Conservation (phyloP, 2,888 invertebrate species). For the Luperina nickerlii region DNA sequence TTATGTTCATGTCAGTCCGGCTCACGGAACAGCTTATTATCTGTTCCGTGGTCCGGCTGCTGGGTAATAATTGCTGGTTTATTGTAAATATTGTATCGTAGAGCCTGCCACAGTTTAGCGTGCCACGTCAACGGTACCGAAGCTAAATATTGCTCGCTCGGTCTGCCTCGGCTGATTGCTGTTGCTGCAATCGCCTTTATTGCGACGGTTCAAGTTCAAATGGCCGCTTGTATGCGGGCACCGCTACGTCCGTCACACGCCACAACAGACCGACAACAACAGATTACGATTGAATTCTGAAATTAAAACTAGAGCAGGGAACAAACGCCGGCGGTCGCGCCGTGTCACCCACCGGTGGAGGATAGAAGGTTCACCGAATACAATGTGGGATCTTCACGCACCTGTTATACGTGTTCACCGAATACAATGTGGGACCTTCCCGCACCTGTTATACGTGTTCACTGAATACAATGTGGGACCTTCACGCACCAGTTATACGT, state of each 20-base stretch:
- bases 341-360: neutral
- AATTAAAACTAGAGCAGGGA: constrained; percentile 65
- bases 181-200: constrained; percentile 12
- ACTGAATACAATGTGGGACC: too few relatives aligned
- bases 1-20: neutral
- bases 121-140: neutral
- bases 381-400: too few relatives aligned
- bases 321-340: neutral
- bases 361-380: constrained; percentile 12
- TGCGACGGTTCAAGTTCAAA: constrained; percentile 13
- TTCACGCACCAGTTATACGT: too few relatives aligned
- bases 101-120: neutral
- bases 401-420: neutral
- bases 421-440: too few relatives aligned
- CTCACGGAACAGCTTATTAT: too few relatives aligned
- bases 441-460: neutral
- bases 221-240: constrained; percentile 16
- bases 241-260: constrained; percentile 59
- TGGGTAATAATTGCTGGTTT: neutral
- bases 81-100: neutral
- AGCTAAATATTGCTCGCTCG: constrained; percentile 5
- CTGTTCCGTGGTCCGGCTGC: neutral
- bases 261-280: constrained; percentile 54
- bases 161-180: neutral
- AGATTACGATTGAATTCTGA: constrained; percentile 69